Percentiles rank a stretch among this genome's conserved stretches.
phyloP scores from a whole-genome alignment of 2,888 invertebrate genomes.

The Gortyna flavago region DNA sequence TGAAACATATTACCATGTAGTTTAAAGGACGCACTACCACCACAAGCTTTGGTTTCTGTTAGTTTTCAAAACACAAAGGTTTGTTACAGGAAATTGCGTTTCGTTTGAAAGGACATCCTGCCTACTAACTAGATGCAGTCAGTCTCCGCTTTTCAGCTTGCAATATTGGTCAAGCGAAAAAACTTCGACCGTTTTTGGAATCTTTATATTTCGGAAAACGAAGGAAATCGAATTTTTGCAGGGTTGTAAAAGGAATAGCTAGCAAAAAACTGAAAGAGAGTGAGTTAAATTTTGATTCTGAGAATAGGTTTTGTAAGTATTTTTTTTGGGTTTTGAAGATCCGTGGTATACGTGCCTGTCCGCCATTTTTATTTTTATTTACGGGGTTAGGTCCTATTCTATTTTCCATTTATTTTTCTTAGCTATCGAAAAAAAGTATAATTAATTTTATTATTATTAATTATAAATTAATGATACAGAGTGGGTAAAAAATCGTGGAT shows the following conservation, averaged over 20 bases:
- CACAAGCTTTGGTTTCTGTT: not conserved
- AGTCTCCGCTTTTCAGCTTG: conserved; percentile 2
- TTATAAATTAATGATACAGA: too few relatives aligned
- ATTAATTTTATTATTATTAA: too few relatives aligned
- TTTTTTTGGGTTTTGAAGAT: too few relatives aligned
- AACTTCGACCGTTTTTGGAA: not conserved
- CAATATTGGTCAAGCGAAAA: conserved; percentile 16
- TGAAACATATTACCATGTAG: not conserved
- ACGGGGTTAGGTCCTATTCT: too few relatives aligned
- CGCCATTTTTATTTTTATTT: too few relatives aligned
- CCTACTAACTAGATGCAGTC: not conserved
- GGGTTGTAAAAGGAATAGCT: not conserved
- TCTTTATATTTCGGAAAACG: not conserved
- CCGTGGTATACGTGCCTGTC: too few relatives aligned
- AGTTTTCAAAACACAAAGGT: conserved; percentile 2
- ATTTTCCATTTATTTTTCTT: too few relatives aligned
- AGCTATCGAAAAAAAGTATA: too few relatives aligned
- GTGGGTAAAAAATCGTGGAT: too few relatives aligned
- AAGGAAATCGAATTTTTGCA: not conserved
- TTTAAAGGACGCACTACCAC: not conserved
- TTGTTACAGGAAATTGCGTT: not conserved
- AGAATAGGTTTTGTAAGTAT: not conserved
- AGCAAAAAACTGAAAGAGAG: not conserved
- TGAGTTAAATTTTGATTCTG: not conserved
- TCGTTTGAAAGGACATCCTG: not conserved